Percentiles rank a stretch among this genome's conserved stretches.
These are phyloP conservation scores for Cyrtorhinus lividipennis DNA, from an alignment of 1,140 invertebrate genomes.

Conservation along the genomic window DNA sequence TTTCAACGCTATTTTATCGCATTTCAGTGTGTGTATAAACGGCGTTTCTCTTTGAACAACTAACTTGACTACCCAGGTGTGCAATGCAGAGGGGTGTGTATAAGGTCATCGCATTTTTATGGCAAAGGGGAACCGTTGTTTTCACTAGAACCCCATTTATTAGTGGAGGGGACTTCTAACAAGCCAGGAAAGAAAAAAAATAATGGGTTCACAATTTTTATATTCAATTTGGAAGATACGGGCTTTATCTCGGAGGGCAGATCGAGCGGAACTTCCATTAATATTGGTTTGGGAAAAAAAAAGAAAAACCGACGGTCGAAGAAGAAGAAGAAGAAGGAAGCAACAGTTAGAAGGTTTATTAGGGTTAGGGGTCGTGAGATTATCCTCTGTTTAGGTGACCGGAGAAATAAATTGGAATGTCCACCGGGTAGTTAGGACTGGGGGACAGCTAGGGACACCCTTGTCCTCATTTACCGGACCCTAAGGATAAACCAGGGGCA, in stretches of 20 bases:
- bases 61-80: no score
- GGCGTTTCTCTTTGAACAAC: no score
- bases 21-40: no score
- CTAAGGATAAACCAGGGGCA: slow-evolving; percentile 1
- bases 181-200: no score
- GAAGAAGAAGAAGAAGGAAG: slow-evolving; percentile 3
- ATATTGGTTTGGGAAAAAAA: not conserved
- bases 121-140: no score
- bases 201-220: slow-evolving; percentile 5
- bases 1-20: no score
- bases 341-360: slow-evolving; percentile 10
- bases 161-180: no score
- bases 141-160: no score
- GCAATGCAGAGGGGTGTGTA: no score
- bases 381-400: slow-evolving; percentile 6
- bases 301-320: not conserved
- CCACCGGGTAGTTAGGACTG: not conserved
- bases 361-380: slow-evolving; percentile 8
- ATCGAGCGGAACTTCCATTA: slow-evolving; percentile 9
- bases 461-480: slow-evolving; percentile 6
- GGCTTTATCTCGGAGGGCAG: not conserved
- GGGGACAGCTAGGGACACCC: not conserved
- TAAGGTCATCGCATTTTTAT: no score
- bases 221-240: slow-evolving; percentile 4
- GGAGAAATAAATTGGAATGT: slow-evolving; percentile 8